Evolutionary conservation across 30 jellyfish, hydroid and myxozoan species (phyloP).

Genomic region (Mastigias papua): DNA sequence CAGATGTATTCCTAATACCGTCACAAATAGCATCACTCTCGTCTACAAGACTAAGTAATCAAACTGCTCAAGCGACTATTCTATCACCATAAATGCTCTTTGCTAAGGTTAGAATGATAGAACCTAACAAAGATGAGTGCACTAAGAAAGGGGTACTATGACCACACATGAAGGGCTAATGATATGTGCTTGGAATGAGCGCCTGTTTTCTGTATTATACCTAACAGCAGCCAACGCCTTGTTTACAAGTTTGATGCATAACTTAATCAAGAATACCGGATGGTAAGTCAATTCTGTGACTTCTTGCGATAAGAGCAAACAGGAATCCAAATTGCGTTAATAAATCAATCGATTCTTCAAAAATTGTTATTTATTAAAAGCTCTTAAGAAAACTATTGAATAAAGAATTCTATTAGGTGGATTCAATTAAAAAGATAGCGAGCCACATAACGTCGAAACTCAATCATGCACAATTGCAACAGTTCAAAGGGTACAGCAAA

Average conservation of each 20-base stretch:
- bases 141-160: neutral
- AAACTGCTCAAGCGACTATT: too few species aligned
- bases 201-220: too few species aligned
- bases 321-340: neutral
- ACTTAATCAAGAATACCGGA: neutral
- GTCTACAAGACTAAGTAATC: too few species aligned
- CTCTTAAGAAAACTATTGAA: slow-evolving; percentile 15
- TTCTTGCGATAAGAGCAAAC: neutral
- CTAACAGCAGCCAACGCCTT: neutral
- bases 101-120: too few species aligned
- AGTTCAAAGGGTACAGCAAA: neutral
- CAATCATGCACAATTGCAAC: neutral
- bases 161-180: neutral
- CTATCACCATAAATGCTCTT: too few species aligned
- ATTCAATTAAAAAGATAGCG: slow-evolving; percentile 3
- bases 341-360: neutral
- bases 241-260: slow-evolving; percentile 7
- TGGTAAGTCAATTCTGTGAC: neutral
- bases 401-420: neutral
- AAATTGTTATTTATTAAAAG: slow-evolving; percentile 13
- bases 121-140: neutral
- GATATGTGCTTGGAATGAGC: neutral
- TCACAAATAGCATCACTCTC: too few species aligned
- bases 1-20: too few species aligned
- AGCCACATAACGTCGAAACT: slow-evolving; percentile 5